Conservation (phyloP, 2,113 vertebrate genomes). For the Prietella phreatophila region DNA sequence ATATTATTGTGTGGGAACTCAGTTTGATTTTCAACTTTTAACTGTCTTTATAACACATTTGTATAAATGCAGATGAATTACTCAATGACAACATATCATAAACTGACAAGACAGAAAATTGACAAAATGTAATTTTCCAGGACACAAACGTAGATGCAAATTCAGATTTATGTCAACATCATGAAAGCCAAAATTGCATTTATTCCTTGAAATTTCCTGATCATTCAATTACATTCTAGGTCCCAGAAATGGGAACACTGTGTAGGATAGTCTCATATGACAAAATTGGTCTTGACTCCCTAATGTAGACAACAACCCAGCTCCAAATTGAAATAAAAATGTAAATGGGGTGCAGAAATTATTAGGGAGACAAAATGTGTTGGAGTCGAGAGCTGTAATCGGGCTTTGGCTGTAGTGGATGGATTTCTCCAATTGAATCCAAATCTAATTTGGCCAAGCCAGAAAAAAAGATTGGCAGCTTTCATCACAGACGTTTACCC, state of each 20-base stretch:
- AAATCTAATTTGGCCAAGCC: constrained; percentile 50
- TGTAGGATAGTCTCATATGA: constrained; percentile 37
- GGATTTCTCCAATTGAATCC: constrained; percentile 50
- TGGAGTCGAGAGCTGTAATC: constrained; percentile 49
- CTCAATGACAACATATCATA: constrained; percentile 21
- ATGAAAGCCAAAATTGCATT: constrained; percentile 43
- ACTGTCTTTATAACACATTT: constrained; percentile 1
- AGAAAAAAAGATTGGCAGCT: constrained; percentile 52
- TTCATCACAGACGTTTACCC: constrained; percentile 42
- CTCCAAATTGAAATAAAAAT: constrained; percentile 55
- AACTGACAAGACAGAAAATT: constrained; percentile 27
- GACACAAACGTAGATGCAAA: constrained; percentile 42
- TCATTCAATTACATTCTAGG: constrained; percentile 21
- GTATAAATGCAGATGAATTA: constrained; percentile 16
- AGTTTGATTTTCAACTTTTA: neutral
- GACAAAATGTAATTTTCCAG: constrained; percentile 41
- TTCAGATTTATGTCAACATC: constrained; percentile 47
- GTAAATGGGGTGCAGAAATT: constrained; percentile 45
- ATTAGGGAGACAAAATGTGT: constrained; percentile 47
- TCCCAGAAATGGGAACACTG: constrained; percentile 24
- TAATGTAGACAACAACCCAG: constrained; percentile 34
- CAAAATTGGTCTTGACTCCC: constrained; percentile 43
- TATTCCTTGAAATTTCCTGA: constrained; percentile 35
- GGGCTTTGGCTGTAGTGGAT: constrained; percentile 46
- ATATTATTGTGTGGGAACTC: neutral